Evolutionary conservation across 2,113 vertebrate genomes (phyloP), one percentile per base, ranked within the genome.

Genomic region (Amphiprion percula): DNA sequence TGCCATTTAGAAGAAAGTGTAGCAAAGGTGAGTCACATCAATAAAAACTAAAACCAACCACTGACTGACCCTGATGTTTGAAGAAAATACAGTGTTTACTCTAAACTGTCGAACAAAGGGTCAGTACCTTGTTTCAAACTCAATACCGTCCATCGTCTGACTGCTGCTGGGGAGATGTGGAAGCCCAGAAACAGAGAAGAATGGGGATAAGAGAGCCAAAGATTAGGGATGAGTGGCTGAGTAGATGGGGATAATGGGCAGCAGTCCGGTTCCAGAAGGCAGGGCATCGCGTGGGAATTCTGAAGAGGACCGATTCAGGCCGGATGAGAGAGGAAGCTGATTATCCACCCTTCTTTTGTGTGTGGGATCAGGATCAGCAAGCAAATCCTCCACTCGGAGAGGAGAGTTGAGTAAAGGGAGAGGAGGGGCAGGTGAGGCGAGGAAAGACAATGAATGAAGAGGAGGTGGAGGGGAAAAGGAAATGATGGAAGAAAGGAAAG

Each of bases 291-390:
- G 53, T 87, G 82, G 82, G 81, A 91, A 90, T 83, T 86, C 70
- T 75, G 74, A 78, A 69, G 81, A 73, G 80, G 74, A 55, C 53
- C n/a, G 39, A 81, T 80, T 90, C 75, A 85, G 74, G 66, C 85
- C 4, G 82, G 87, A 88, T 86, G 85, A 90, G 68, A 83, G 78
- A 71, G 83, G 88, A 88, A 92, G 88, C 85, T 91, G 90, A 91
- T 93, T 92, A 91, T 84, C 82, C 71, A 33, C 21, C 86, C 72
- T 82, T 67, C 71, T 86, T 87, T 85, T 90, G 84, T 82, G 82
- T 78, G 86, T 63, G 75, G 81, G 84, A 85, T 91, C 84, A 86
- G 88, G 86, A 87, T 90, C 78, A 88, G 81, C 30, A 55, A 67
- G 73, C 79, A 88, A 89, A 91, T 88, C 82, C 89, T 65, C 72